These are phyloP conservation scores for Nomada ferruginata DNA, from an alignment of 2,888 invertebrate species.

Conservation along the genomic window DNA sequence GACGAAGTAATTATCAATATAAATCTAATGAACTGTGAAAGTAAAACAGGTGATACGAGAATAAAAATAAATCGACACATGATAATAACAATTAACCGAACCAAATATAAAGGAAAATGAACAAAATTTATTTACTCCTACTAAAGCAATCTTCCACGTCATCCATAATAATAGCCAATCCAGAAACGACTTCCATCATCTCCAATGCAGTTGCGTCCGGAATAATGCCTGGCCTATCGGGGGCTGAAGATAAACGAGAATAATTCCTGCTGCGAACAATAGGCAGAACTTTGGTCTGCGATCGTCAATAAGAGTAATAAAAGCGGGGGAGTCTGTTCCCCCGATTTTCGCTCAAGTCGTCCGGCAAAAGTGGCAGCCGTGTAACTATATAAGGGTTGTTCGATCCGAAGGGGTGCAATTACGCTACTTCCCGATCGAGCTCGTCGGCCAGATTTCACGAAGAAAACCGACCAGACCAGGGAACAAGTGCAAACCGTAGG, in stretches of 20 bases:
- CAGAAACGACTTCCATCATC: neutral
- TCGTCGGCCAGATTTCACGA: constrained; percentile 5
- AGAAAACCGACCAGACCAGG: constrained; percentile 14
- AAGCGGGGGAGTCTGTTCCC: neutral
- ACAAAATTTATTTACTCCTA: too few relatives aligned
- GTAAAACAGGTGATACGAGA: too few relatives aligned
- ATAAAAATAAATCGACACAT: too few relatives aligned
- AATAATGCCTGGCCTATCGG: neutral
- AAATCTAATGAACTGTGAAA: too few relatives aligned
- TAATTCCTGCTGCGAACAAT: neutral
- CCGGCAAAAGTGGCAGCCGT: constrained; percentile 2
- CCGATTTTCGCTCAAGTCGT: constrained; percentile 19
- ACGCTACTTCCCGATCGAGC: constrained; percentile 33
- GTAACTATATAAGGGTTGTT: constrained; percentile 28
- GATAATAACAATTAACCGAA: too few relatives aligned
- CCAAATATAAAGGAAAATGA: too few relatives aligned
- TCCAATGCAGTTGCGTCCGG: neutral
- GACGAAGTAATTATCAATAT: too few relatives aligned
- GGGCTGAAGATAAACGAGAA: neutral
- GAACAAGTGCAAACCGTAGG: constrained; percentile 23
- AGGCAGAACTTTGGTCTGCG: neutral
- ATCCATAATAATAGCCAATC: neutral
- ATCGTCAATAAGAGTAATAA: constrained; percentile 4
- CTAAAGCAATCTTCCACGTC: too few relatives aligned
- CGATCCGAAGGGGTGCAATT: constrained; percentile 44